These are phyloP conservation scores for Etheostoma cragini DNA, from an alignment of 2,113 vertebrate genomes.

Conservation along the genomic window DNA sequence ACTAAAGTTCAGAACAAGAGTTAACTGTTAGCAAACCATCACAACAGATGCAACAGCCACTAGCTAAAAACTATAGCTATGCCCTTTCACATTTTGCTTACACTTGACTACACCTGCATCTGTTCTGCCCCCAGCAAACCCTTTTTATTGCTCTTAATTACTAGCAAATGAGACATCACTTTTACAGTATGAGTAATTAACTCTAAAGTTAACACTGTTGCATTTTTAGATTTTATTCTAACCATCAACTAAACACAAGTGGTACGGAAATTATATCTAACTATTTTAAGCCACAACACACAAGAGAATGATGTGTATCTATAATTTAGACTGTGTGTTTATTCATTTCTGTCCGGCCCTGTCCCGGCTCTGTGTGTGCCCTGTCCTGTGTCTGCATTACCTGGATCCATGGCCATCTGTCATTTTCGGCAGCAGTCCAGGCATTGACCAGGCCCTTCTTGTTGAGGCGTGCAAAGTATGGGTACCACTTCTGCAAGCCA, in stretches of 20 bases:
- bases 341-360: conserved; percentile 14
- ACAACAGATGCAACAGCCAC: neutral
- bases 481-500: conserved; percentile 99
- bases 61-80: conserved; percentile 3
- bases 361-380: neutral
- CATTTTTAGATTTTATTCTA: conserved; percentile 10
- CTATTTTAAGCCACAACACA: conserved; percentile 5
- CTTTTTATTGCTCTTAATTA: conserved; percentile 43
- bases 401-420: conserved; percentile 99
- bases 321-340: conserved; percentile 31
- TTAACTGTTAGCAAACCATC: conserved; percentile 7
- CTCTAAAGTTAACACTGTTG: neutral
- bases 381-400: conserved; percentile 83
- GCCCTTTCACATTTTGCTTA: conserved; percentile 19
- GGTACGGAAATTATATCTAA: neutral
- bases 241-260: neutral
- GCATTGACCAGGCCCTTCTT: conserved; percentile 99
- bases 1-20: neutral
- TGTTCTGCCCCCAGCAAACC: conserved; percentile 38
- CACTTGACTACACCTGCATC: conserved; percentile 53
- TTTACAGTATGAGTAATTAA: conserved; percentile 53
- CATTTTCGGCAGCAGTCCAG: conserved; percentile 99
- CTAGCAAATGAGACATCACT: conserved; percentile 36
- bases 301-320: neutral
- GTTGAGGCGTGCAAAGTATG: conserved; percentile 97